Conservation (phyloP, 2,888 invertebrate species). For the Mesorhabditis sp. region DNA sequence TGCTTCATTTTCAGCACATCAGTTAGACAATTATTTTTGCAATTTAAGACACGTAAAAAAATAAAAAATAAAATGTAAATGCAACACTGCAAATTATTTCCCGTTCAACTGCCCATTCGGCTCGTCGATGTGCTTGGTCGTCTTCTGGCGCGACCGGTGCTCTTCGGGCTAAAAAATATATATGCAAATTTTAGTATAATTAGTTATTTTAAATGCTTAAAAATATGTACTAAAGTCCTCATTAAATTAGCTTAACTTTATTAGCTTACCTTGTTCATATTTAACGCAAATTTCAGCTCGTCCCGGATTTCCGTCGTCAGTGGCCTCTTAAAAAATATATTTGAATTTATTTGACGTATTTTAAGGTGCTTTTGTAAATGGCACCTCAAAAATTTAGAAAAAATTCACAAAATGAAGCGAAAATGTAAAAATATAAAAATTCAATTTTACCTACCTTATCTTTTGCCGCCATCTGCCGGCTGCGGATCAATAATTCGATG, state of each 20-base stretch:
- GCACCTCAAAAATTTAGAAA: no score
- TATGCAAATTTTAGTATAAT: background rate
- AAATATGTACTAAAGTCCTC: no score
- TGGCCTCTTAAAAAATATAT: slow-evolving; percentile 23
- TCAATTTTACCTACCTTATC: slow-evolving; percentile 32
- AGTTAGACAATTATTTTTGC: no score
- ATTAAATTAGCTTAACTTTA: no score
- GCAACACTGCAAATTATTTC: background rate
- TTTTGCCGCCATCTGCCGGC: slow-evolving; percentile 37
- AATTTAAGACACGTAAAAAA: no score
- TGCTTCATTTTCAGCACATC: no score
- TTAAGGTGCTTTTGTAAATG: no score
- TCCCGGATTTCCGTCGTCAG: slow-evolving; percentile 33
- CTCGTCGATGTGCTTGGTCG: background rate
- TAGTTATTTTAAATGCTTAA: background rate
- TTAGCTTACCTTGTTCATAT: slow-evolving; percentile 30
- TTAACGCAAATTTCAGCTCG: slow-evolving; percentile 43
- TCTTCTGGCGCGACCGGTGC: slow-evolving; percentile 19
- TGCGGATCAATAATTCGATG: slow-evolving; percentile 45
- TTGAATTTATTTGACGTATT: background rate
- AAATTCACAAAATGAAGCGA: no score
- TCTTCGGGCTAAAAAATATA: slow-evolving; percentile 14
- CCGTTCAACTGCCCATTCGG: background rate
- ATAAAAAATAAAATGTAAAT: no score
- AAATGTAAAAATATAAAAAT: no score